Evolutionary conservation across 2,888 invertebrate species (phyloP).

Genomic region (Taenaris catops): DNA sequence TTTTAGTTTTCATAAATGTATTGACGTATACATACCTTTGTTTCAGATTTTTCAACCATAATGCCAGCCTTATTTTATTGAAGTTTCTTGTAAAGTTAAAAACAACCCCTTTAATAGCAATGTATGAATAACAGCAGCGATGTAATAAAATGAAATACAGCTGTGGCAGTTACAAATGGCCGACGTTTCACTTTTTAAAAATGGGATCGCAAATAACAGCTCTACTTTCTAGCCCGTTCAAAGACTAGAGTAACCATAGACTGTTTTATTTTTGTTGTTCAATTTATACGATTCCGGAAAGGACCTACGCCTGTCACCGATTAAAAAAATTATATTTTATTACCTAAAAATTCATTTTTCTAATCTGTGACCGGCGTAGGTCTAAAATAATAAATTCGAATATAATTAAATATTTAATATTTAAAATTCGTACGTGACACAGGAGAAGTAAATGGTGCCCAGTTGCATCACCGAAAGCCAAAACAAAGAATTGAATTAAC

Average conservation of each 20-base stretch:
- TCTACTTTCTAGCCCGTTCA: too few relatives aligned
- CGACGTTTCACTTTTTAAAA: constrained; percentile 15
- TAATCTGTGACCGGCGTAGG: not conserved
- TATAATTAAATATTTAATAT: too few relatives aligned
- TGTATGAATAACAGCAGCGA: constrained; percentile 10
- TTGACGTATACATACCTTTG: constrained; percentile 46
- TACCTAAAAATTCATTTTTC: not conserved
- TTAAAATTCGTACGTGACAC: too few relatives aligned
- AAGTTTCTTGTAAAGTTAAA: constrained; percentile 3
- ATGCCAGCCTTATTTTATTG: constrained; percentile 4
- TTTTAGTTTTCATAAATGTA: constrained; percentile 16
- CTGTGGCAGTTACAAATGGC: constrained; percentile 31
- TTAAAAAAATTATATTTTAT: too few relatives aligned
- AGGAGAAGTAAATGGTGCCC: too few relatives aligned
- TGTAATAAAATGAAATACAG: constrained; percentile 21
- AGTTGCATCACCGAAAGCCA: too few relatives aligned
- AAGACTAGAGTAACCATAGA: too few relatives aligned
- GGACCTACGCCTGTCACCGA: too few relatives aligned
- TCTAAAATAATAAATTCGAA: not conserved
- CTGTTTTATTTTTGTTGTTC: too few relatives aligned
- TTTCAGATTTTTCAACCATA: constrained; percentile 56
- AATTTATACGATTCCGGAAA: too few relatives aligned
- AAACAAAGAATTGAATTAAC: too few relatives aligned
- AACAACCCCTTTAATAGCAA: not conserved
- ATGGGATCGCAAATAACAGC: too few relatives aligned